Evolutionary conservation across 2,888 invertebrate species (phyloP), one percentile per base, ranked within the genome.

Genomic region (Oxycera nigricornis): DNA sequence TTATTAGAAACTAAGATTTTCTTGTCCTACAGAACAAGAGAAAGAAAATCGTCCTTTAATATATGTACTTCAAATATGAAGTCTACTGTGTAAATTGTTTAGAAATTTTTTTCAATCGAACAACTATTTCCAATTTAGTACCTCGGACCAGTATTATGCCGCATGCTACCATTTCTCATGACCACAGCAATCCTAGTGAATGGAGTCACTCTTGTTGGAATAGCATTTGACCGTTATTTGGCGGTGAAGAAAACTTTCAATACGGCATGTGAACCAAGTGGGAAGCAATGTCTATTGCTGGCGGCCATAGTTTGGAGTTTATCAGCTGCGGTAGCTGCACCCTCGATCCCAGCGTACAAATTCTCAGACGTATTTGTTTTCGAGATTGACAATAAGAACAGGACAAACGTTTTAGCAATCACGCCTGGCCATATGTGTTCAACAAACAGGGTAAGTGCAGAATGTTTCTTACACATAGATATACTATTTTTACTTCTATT

Each of bases 191-290:
- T 88, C 39, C 79, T 88, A 41, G 86, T 85, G 1, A 88, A 88
- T 78, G 88, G 88, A 14, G 80, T 87, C 67, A 86, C 88, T 1
- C 81, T 90, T 17, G 84, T 88, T 14, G 85, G 86, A n/a, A 88
- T 90, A 22, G 89, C 89, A 1, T 76, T 89, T 68, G 89, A 90
- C 79, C 84, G 89, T 65, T 89, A 89, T 77, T 82, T 85, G 80
- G 87, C 86, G 50, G 84, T 88, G 1, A 85, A 86, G 72, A 83
- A 85, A 50, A 83, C 85, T 0, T 80, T 85, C 6, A 31, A 22
- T 57, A 82, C 81, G 61, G 79, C 82, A 76, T 88, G 88, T 87
- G 84, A 87, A 78, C 88, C 88, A 0, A 80, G 79, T 55, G 78
- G 79, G 2, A 76, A 79, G 30, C 81, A 80, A 50, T 87, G 87